These are phyloP conservation scores for Watsonalla binaria DNA, from an alignment of 2,888 invertebrate species.

Conservation along the genomic window DNA sequence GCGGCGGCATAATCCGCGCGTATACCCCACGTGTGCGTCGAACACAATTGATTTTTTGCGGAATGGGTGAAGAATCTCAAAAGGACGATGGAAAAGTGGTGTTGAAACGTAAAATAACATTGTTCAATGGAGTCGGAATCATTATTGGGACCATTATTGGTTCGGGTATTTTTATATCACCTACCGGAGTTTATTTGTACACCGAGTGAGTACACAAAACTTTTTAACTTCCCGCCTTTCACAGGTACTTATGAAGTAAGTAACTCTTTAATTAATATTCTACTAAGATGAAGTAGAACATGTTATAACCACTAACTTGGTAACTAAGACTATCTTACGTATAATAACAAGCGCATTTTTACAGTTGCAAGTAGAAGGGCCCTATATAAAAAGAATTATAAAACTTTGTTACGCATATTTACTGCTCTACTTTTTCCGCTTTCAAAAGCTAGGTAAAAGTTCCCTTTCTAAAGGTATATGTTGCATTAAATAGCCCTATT, in stretches of 20 bases:
- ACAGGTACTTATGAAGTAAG: slow-evolving; percentile 14
- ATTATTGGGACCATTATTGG: slow-evolving; percentile 95
- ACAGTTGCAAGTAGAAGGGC: too few relatives aligned
- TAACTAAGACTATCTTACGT: too few relatives aligned
- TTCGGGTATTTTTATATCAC: slow-evolving; percentile 94
- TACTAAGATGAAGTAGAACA: too few relatives aligned
- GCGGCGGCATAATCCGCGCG: slow-evolving; percentile 26
- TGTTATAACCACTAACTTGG: too few relatives aligned
- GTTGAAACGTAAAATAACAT: slow-evolving; percentile 89
- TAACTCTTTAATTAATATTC: slow-evolving; percentile 7
- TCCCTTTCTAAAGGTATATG: background rate
- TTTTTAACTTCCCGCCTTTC: slow-evolving; percentile 41
- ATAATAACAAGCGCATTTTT: too few relatives aligned
- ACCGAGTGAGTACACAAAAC: slow-evolving; percentile 76
- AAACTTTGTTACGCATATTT: too few relatives aligned
- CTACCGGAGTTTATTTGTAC: slow-evolving; percentile 85
- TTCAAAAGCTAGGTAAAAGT: background rate
- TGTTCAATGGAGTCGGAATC: slow-evolving; percentile 91
- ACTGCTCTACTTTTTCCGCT: background rate
- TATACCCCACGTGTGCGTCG: slow-evolving; percentile 52
- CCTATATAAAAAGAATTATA: too few relatives aligned
- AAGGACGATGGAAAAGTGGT: slow-evolving; percentile 79
- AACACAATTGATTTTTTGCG: slow-evolving; percentile 69
- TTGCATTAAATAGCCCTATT: too few relatives aligned
- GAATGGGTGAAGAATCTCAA: slow-evolving; percentile 71